Conservation (phyloP, 2,888 invertebrate genomes). For the Tachina fera region DNA sequence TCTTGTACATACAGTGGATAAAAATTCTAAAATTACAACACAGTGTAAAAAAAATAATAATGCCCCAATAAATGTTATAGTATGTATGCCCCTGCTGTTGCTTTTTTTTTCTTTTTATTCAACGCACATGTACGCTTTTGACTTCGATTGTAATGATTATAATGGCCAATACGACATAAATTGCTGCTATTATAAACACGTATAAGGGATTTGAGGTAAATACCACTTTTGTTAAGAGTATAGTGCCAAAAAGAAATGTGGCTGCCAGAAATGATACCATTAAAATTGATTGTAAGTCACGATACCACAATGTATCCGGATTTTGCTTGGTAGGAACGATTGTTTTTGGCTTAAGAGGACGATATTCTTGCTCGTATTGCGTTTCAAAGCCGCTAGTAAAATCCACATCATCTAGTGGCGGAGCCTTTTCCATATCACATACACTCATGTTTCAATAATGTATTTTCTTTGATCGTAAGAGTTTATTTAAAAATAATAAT, state of each 20-base stretch:
- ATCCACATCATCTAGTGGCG: conserved; percentile 76
- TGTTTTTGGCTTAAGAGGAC: conserved; percentile 74
- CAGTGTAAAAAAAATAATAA: neutral
- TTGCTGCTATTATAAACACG: conserved; percentile 72
- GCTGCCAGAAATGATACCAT: conserved; percentile 74
- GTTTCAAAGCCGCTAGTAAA: conserved; percentile 79
- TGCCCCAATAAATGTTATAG: neutral
- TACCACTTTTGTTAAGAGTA: conserved; percentile 75
- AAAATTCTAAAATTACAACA: no score
- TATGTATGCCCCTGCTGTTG: no score
- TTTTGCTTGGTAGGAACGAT: conserved; percentile 73
- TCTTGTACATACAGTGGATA: no score
- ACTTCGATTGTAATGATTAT: conserved; percentile 77
- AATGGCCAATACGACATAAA: conserved; percentile 75
- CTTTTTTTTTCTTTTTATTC: neutral
- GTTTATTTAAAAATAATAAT: neutral
- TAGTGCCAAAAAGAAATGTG: conserved; percentile 76
- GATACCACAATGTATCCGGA: conserved; percentile 76
- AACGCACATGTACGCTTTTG: conserved; percentile 77
- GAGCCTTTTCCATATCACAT: conserved; percentile 34
- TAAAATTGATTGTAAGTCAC: conserved; percentile 75
- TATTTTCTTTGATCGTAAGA: neutral
- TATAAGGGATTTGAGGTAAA: conserved; percentile 76
- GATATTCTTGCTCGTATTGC: conserved; percentile 78
- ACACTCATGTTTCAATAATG: conserved; percentile 26